Conservation (phyloP, 1,140 invertebrate genomes). For the Tetraneura akinire region DNA sequence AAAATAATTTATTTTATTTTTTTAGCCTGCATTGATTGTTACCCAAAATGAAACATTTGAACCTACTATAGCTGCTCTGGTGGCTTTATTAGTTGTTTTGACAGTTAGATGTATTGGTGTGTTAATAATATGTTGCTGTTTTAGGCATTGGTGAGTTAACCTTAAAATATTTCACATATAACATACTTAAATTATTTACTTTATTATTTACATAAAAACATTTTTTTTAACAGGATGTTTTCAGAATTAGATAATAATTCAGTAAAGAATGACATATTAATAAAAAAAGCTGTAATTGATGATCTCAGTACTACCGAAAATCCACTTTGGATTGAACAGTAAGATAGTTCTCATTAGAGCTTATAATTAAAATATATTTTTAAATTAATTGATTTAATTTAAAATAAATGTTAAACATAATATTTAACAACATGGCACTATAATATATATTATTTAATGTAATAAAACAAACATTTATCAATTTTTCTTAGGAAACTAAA, state of each 20-base stretch:
- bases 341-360: too few relatives aligned
- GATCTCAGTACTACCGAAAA: slow-evolving; percentile 87
- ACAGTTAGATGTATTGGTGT: slow-evolving; percentile 85
- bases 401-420: too few relatives aligned
- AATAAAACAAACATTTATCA: neutral
- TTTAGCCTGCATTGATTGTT: slow-evolving; percentile 62
- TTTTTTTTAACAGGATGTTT: slow-evolving; percentile 37
- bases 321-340: slow-evolving; percentile 91
- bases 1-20: slow-evolving; percentile 52
- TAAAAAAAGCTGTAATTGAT: slow-evolving; percentile 79
- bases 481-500: slow-evolving; percentile 72
- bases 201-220: neutral
- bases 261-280: slow-evolving; percentile 75
- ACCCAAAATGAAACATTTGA: slow-evolving; percentile 67
- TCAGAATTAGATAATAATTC: slow-evolving; percentile 32
- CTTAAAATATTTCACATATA: neutral
- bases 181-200: neutral
- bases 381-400: too few relatives aligned
- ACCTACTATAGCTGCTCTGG: slow-evolving; percentile 79
- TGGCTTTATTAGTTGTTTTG: slow-evolving; percentile 81
- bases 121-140: slow-evolving; percentile 83
- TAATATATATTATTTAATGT: too few relatives aligned
- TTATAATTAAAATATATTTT: too few relatives aligned
- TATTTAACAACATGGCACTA: too few relatives aligned
- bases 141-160: slow-evolving; percentile 75